Conservation (phyloP, 2,888 invertebrate genomes). For the Synanthedon andrenaeformis region DNA sequence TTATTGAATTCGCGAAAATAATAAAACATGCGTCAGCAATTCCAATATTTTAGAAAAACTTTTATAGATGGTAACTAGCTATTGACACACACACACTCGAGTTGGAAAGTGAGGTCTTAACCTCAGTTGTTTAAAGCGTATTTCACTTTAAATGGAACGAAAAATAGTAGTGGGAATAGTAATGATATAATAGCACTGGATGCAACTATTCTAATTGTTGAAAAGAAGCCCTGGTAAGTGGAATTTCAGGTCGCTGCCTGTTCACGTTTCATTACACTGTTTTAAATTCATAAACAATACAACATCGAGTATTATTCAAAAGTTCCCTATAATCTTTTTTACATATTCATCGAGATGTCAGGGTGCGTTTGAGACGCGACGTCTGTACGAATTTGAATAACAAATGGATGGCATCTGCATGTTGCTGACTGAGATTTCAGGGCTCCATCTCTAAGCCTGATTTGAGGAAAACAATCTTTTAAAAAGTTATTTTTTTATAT, state of each 20-base stretch:
- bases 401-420: conserved; percentile 64
- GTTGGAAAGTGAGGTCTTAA: too few species aligned
- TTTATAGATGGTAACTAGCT: too few species aligned
- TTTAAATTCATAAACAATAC: conserved; percentile 9
- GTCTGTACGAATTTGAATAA: conserved; percentile 62
- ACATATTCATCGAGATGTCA: conserved; percentile 63
- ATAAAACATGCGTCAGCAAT: too few species aligned
- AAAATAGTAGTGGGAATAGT: too few species aligned
- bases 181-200: too few species aligned
- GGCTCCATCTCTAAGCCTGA: conserved; percentile 31
- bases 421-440: conserved; percentile 35
- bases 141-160: too few species aligned
- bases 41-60: too few species aligned
- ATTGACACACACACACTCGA: too few species aligned
- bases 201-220: too few species aligned
- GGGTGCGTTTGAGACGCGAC: conserved; percentile 59
- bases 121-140: too few species aligned
- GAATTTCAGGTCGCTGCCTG: not conserved
- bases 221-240: too few species aligned
- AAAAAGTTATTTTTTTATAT: conserved; percentile 2
- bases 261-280: not conserved
- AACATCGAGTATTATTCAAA: conserved; percentile 30
- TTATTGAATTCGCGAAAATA: too few species aligned
- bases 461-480: conserved; percentile 23
- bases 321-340: conserved; percentile 64